A percentile compares a stretch with the other conserved stretches of the same genome.
Conservation (phyloP, 2,113 vertebrate species). For the Rhynchopsitta pachyrhyncha region DNA sequence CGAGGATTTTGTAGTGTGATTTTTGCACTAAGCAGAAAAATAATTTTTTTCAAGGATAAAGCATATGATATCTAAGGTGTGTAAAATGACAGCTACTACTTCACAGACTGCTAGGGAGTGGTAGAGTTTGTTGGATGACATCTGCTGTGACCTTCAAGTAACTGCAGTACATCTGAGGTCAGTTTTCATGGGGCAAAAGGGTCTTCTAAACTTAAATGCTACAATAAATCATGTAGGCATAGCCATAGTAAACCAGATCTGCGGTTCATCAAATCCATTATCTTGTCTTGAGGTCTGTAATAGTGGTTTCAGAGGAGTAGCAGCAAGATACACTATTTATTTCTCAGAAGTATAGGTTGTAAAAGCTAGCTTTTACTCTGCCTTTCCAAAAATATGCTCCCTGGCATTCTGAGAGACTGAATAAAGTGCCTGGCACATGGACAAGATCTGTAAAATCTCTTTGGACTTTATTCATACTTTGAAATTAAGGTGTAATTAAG, state of each 20-base stretch:
- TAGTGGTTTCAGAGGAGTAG: not conserved
- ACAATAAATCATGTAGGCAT: constrained; percentile 32
- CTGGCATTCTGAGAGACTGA: not conserved
- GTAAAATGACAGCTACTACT: not conserved
- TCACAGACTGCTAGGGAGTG: not conserved
- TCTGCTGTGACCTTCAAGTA: constrained; percentile 33
- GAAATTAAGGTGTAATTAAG: not conserved
- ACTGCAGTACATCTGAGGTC: not conserved
- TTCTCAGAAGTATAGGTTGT: not conserved
- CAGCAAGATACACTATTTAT: not conserved
- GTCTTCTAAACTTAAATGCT: constrained; percentile 20
- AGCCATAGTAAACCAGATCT: not conserved
- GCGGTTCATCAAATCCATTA: constrained; percentile 6
- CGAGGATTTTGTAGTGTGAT: not conserved
- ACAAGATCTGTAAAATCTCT: not conserved
- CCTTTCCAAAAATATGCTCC: not conserved
- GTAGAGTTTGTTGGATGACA: not conserved
- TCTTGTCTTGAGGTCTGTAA: not conserved
- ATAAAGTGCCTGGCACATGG: not conserved
- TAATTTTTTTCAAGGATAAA: not conserved
- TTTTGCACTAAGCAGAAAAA: not conserved
- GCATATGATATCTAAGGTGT: not conserved
- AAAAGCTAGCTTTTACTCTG: not conserved
- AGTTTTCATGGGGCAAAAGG: not conserved
- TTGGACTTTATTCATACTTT: not conserved